phyloP scores from a whole-genome alignment of 2,797 vertebrate genomes.

The Melanotaenia maccullochi region DNA sequence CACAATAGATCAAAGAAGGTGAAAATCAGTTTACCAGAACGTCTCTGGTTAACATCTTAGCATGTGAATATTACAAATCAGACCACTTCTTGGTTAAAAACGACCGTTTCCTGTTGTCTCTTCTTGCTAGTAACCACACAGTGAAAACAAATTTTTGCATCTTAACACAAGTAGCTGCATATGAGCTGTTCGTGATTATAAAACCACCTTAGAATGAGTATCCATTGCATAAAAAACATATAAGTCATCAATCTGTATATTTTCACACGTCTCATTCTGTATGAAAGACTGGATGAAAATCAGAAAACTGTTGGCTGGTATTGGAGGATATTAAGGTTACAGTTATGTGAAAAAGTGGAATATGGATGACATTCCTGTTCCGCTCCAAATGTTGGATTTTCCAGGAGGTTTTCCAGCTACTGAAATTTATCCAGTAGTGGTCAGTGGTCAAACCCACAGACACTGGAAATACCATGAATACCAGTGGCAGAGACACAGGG shows the following conservation, averaged over 20 bases:
- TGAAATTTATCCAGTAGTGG: slow-evolving; percentile 78
- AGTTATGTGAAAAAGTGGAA: slow-evolving; percentile 48
- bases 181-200: not conserved
- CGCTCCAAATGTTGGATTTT: slow-evolving; percentile 71
- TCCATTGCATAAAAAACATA: not conserved
- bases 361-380: slow-evolving; percentile 65
- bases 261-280: not conserved
- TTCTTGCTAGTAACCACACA: not conserved
- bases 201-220: not conserved
- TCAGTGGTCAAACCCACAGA: slow-evolving; percentile 81
- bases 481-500: slow-evolving; percentile 68
- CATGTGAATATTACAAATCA: not conserved
- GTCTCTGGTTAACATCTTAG: not conserved
- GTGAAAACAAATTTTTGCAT: not conserved
- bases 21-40: not conserved
- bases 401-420: slow-evolving; percentile 80
- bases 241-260: not conserved
- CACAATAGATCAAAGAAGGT: not conserved
- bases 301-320: slow-evolving; percentile 43
- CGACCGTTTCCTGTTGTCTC: not conserved
- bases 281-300: not conserved
- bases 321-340: slow-evolving; percentile 52
- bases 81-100: not conserved
- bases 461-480: slow-evolving; percentile 78
- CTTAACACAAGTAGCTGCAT: not conserved